A percentile compares a stretch with the other conserved stretches of the same genome.
Evolutionary conservation across 2,888 invertebrate genomes (phyloP).

Genomic region (Theretra japonica): DNA sequence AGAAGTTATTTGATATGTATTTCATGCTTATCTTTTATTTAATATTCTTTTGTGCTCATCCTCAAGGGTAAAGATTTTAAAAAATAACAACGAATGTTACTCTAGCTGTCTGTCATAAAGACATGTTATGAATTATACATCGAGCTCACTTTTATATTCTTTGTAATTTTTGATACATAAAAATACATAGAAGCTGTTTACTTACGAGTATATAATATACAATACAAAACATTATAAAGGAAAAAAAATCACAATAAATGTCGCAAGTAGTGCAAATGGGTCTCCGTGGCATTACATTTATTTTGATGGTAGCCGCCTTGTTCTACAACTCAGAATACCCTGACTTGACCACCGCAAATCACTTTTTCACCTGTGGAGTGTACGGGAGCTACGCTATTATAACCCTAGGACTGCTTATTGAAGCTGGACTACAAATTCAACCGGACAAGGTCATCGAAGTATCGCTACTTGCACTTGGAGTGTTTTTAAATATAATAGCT

Average conservation of each 20-base stretch:
- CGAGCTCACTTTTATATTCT: background rate
- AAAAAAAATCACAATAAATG: constrained; percentile 45
- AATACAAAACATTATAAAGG: background rate
- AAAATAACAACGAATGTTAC: background rate
- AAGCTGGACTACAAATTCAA: constrained; percentile 52
- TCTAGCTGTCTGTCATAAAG: background rate
- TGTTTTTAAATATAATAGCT: constrained; percentile 49
- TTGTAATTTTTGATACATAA: background rate
- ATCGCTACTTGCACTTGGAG: constrained; percentile 48
- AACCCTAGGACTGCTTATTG: constrained; percentile 60
- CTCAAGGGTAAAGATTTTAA: background rate
- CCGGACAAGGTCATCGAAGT: constrained; percentile 50
- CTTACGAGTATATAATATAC: constrained; percentile 7
- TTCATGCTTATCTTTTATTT: too few relatives aligned
- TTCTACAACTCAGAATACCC: constrained; percentile 56
- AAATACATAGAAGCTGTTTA: background rate
- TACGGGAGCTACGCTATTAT: constrained; percentile 57
- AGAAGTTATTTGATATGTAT: background rate
- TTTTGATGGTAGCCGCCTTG: constrained; percentile 52
- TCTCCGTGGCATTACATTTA: constrained; percentile 53
- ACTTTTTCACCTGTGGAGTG: constrained; percentile 60
- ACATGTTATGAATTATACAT: background rate
- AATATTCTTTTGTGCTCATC: too few relatives aligned
- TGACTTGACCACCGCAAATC: constrained; percentile 44
- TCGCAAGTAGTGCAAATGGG: constrained; percentile 55